Conservation (phyloP, 2,888 invertebrate species). For the Pristionchus exspectatus region DNA sequence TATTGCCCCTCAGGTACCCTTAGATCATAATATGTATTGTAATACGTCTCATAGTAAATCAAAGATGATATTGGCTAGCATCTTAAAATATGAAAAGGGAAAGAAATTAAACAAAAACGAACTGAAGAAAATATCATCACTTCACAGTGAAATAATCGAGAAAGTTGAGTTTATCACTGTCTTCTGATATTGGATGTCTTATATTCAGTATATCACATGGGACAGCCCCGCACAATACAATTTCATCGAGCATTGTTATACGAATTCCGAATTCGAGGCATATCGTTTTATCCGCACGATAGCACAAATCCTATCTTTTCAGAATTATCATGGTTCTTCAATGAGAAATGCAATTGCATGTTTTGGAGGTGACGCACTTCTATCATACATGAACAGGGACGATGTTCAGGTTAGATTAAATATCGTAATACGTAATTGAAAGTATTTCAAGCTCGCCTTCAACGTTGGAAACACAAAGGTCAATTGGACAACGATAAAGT, state of each 20-base stretch:
- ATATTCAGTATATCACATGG: not conserved
- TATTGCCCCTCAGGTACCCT: not conserved
- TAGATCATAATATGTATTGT: not conserved
- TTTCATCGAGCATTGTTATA: not conserved
- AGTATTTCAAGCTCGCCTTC: not conserved
- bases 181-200: no score
- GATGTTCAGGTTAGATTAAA: not conserved
- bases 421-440: not conserved
- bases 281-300: no score
- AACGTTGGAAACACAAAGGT: not conserved
- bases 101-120: not conserved
- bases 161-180: not conserved
- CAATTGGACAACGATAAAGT: not conserved
- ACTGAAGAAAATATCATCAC: not conserved
- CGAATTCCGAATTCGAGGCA: no score
- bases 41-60: not conserved
- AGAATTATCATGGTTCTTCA: not conserved
- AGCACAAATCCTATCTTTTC: not conserved
- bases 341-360: not conserved
- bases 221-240: not conserved
- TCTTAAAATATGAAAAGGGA: not conserved
- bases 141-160: not conserved
- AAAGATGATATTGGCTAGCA: not conserved
- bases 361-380: not conserved
- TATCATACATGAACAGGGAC: not conserved